Evolutionary conservation across 2,888 invertebrate species (phyloP), one percentile per base, ranked within the genome.

Genomic region (Sminthurinus aureus): DNA sequence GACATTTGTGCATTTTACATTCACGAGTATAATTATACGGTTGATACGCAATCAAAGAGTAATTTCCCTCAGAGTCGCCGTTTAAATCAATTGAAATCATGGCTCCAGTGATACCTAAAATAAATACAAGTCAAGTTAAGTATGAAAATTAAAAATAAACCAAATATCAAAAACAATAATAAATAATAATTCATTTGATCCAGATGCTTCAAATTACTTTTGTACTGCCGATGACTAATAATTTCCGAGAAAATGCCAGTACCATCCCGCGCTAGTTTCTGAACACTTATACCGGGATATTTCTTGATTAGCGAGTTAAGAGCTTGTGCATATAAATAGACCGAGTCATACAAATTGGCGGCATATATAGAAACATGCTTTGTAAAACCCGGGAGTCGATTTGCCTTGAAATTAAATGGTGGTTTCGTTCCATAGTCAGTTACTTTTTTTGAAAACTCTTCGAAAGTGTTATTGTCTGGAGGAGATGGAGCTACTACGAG

Each of bases 21-120:
- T 89, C 93, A 93, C 73, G 90, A 87, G 76, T 84, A 71, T 71
- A 71, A 71, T 71, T 71, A 71, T 71, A 24, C 13, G 71, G 71
- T 26, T 71, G 71, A 15, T 24, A 93, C 0, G 97, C 96, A 85
- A 98, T 91, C 82, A 99, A 95, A 0, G 98, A 97, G 91, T 97
- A 99, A 91, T 99, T 99, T 12, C 98, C 98, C 90, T 98, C 97
- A 0, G 98, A 98, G 91, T 99, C 98, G 2, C 98, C 99, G 89
- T 95, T 94, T 88, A 94, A 93, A 91, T 99, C 98, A 87, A 99
- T 93, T 88, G 95, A 95, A 89, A 98, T 97, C 85, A 94, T 95
- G 90, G 97, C 95, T 22, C 99, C 99, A 82, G 97, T 96, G 89
- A 98, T 94, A 93, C 98, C 98, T 98, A 89, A 0, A 89, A 84